These are phyloP conservation scores for Torymus auratus DNA, from an alignment of 2,888 invertebrate species.

Conservation along the genomic window DNA sequence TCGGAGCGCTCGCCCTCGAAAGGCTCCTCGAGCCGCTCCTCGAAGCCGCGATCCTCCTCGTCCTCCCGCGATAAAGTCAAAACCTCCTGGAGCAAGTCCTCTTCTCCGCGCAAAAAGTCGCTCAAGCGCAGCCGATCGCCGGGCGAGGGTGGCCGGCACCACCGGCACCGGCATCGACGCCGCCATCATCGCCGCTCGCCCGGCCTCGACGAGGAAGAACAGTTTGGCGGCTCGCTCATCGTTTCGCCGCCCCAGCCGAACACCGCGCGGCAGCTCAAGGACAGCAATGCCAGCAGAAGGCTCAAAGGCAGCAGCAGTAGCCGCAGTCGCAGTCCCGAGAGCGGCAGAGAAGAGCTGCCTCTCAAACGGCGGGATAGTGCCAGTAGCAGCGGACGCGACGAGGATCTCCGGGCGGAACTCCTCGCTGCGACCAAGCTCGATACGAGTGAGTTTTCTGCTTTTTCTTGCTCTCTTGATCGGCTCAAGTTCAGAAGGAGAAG, in stretches of 20 bases:
- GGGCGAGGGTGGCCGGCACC: slow-evolving; percentile 68
- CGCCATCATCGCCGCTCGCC: slow-evolving; percentile 29
- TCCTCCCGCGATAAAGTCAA: slow-evolving; percentile 65
- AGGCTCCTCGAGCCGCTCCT: slow-evolving; percentile 43
- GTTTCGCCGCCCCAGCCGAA: slow-evolving; percentile 73
- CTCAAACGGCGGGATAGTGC: slow-evolving; percentile 71
- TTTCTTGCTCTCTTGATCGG: no score
- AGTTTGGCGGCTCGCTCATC: slow-evolving; percentile 73
- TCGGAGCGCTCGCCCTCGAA: slow-evolving; percentile 49
- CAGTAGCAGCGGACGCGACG: slow-evolving; percentile 77
- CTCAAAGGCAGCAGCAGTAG: slow-evolving; percentile 9
- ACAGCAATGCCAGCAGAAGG: slow-evolving; percentile 25
- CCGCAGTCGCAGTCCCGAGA: slow-evolving; percentile 37
- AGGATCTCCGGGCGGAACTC: slow-evolving; percentile 72
- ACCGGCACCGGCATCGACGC: slow-evolving; percentile 18
- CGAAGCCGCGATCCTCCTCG: slow-evolving; percentile 27
- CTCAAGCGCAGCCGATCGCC: slow-evolving; percentile 56
- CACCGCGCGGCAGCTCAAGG: neutral
- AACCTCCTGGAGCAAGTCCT: slow-evolving; percentile 70
- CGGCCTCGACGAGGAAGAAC: slow-evolving; percentile 74
- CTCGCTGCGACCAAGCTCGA: slow-evolving; percentile 49
- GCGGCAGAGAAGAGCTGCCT: slow-evolving; percentile 4
- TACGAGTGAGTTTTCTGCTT: slow-evolving; percentile 50
- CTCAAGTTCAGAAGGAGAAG: no score
- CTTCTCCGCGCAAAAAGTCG: slow-evolving; percentile 66